Conservation (phyloP, 2,797 vertebrate genomes). For the Champsocephalus esox region DNA sequence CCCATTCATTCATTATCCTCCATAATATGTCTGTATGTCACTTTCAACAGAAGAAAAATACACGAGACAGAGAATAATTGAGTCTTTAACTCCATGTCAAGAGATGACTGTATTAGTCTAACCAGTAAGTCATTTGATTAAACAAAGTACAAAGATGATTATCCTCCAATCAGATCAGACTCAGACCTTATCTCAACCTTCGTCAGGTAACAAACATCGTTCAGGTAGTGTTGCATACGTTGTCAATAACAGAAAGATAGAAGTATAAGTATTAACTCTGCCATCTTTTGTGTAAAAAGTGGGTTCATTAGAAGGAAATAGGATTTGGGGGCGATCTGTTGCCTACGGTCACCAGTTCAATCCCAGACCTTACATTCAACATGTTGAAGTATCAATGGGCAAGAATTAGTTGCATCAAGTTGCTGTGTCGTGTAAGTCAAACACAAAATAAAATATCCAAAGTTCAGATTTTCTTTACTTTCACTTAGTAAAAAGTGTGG, state of each 20-base stretch:
- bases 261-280: neutral
- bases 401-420: too few relatives aligned
- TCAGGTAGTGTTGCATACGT: slow-evolving; percentile 9
- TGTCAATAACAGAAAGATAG: slow-evolving; percentile 7
- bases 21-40: neutral
- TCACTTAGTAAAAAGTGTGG: too few relatives aligned
- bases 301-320: neutral
- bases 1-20: neutral
- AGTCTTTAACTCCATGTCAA: neutral
- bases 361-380: too few relatives aligned
- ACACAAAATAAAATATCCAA: too few relatives aligned
- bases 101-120: slow-evolving; percentile 3
- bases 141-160: slow-evolving; percentile 43
- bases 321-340: neutral
- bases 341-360: too few relatives aligned
- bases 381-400: too few relatives aligned
- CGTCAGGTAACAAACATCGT: slow-evolving; percentile 2
- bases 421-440: too few relatives aligned
- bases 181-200: neutral
- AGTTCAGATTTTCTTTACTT: too few relatives aligned
- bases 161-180: slow-evolving; percentile 39
- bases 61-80: neutral
- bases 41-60: neutral
- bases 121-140: slow-evolving; percentile 51
- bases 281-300: neutral